These are phyloP conservation scores for Perdix hodgsoniae DNA, from an alignment of 2,797 vertebrate genomes.

Conservation along the genomic window DNA sequence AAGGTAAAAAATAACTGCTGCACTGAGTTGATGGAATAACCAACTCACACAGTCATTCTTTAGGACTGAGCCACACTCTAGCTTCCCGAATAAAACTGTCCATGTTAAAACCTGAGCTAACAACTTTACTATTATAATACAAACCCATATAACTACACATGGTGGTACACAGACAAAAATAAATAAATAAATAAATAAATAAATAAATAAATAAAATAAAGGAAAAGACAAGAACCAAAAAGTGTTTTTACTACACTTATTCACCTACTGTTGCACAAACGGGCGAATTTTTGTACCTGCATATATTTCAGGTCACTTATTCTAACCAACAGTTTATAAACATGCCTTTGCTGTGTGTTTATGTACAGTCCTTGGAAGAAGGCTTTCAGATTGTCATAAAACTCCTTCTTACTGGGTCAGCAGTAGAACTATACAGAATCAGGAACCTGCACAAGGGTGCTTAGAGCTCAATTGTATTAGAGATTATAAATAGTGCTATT, in stretches of 20 bases:
- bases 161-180: too few species aligned
- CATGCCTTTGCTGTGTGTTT: not conserved
- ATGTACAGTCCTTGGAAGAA: not conserved
- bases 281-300: not conserved
- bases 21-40: not conserved
- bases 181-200: not conserved
- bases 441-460: not conserved
- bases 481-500: constrained; percentile 56
- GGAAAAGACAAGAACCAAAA: not conserved
- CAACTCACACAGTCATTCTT: not conserved
- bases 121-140: not conserved
- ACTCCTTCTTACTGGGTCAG: not conserved
- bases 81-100: not conserved
- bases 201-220: not conserved
- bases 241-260: not conserved
- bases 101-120: not conserved
- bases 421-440: constrained; percentile 12
- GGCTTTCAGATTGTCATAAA: not conserved
- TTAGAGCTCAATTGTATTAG: constrained; percentile 64
- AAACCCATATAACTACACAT: not conserved
- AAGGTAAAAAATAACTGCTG: constrained; percentile 45
- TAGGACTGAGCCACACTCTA: not conserved
- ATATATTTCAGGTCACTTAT: not conserved
- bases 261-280: not conserved
- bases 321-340: not conserved